Base-by-base conservation (phyloP, 2,113 vertebrate genomes). In the Phocoena sinus region DNA sequence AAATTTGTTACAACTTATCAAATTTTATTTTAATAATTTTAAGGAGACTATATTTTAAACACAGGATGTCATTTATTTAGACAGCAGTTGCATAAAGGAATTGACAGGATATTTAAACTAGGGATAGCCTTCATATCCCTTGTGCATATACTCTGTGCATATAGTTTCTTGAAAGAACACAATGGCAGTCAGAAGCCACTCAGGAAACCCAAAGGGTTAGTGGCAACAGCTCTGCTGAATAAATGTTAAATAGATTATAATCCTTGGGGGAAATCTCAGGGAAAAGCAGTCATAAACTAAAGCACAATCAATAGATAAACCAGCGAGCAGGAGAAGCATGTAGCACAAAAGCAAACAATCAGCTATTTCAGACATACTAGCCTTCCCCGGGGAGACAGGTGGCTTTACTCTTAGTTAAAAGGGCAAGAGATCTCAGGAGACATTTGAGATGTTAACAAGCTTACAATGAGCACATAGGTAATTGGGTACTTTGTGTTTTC, bases 401-500 rank as follows among this genome's bases (percentile, higher is more conserved):
- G 71, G 91, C 82, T 95, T 94, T 91, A 62, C 50, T 84, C 36
- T 94, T 67, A 94, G 91, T 91, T 96, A 89, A 97, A 97, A 97
- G 96, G 97, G 93, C 91, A 93, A 20, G 63, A 63, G 76, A 56
- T 82, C 97, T 96, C 91, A 36, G 47, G 92, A 92, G 93, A 88
- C 50, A 67, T 65, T 25, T 58, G 53, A 63, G 68, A 89, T 80
- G 85, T 91, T 97, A 92, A 95, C 77, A 91, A 87, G 79, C 73
- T 93, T 89, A 70, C 91, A 86, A 36, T 79, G 96, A 89, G 50
- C 62, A 91, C 50, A 65, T 10, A 94, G 50, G 73, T 96, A 94
- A 95, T 92, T 86, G 73, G 62, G 67, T 36, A 86, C 77, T 91
- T 96, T 73, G 90, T 63, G 33, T 53, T 94, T 71, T 89, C 25